Conservation (phyloP, 2,888 invertebrate species). For the Lepidonotus clava region DNA sequence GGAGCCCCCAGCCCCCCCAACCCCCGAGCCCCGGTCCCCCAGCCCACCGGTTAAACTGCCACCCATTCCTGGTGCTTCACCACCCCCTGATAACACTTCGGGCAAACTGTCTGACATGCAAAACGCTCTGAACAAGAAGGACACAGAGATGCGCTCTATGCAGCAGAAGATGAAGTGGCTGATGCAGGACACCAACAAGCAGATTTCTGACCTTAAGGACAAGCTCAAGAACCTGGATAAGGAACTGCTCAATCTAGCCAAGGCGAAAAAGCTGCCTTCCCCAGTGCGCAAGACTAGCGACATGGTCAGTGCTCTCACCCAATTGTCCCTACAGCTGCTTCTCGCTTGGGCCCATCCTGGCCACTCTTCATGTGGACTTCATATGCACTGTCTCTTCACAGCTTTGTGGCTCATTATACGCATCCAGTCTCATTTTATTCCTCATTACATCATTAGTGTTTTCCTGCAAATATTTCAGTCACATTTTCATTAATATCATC, state of each 20-base stretch:
- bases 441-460: neutral
- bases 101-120: constrained; percentile 40
- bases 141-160: constrained; percentile 32
- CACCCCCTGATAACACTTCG: neutral
- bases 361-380: neutral
- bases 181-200: constrained; percentile 57
- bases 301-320: constrained; percentile 20
- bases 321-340: constrained; percentile 33
- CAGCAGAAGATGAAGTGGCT: constrained; percentile 53
- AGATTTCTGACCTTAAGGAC: constrained; percentile 53
- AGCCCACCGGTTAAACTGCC: constrained; percentile 7
- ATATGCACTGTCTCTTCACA: neutral
- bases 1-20: too few relatives aligned
- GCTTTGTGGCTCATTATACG: neutral
- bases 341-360: neutral
- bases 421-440: neutral
- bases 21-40: neutral
- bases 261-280: neutral
- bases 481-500: neutral
- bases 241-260: constrained; percentile 12
- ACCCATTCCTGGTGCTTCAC: constrained; percentile 9
- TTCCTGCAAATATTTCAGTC: neutral
- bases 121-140: constrained; percentile 46
- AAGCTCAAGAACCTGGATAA: constrained; percentile 26
- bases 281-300: constrained; percentile 39